Evolutionary conservation across 92 coral and sea anemone genomes (phyloP).

Genomic region (Zoanthus sociatus): DNA sequence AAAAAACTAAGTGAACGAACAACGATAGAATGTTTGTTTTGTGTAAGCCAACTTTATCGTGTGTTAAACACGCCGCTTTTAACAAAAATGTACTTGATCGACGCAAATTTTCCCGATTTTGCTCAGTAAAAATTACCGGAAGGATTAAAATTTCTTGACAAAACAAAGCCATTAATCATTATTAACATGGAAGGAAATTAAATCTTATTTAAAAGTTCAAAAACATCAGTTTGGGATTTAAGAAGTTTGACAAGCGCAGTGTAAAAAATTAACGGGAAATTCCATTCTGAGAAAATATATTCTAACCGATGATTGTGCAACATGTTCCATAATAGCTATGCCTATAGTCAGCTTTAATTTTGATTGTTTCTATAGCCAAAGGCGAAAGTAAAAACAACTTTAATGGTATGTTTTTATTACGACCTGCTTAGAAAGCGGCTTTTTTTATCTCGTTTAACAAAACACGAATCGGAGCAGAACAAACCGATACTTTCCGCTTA

Average conservation of each 20-base stretch:
- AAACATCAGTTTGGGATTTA: not conserved
- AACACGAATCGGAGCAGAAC: slow-evolving; percentile 33
- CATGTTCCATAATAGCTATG: not conserved
- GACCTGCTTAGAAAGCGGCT: not conserved
- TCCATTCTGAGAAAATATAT: not conserved
- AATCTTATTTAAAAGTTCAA: not conserved
- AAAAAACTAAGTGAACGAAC: not conserved
- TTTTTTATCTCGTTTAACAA: not conserved
- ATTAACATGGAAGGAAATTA: not conserved
- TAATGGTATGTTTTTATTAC: slow-evolving; percentile 17
- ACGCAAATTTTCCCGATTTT: slow-evolving; percentile 8
- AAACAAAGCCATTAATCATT: slow-evolving; percentile 1
- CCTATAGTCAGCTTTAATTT: not conserved
- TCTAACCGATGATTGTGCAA: not conserved
- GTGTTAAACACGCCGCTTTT: not conserved
- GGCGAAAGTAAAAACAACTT: not conserved
- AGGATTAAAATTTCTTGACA: not conserved
- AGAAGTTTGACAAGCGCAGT: not conserved
- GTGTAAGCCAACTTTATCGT: not conserved
- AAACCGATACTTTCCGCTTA: not conserved
- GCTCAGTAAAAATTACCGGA: slow-evolving; percentile 21
- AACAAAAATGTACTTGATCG: slow-evolving; percentile 7
- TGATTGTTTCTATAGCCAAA: not conserved
- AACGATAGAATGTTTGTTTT: not conserved
- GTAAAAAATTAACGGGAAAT: not conserved